Evolutionary conservation across 2,113 vertebrate species (phyloP).

Genomic region (Platichthys stellatus): DNA sequence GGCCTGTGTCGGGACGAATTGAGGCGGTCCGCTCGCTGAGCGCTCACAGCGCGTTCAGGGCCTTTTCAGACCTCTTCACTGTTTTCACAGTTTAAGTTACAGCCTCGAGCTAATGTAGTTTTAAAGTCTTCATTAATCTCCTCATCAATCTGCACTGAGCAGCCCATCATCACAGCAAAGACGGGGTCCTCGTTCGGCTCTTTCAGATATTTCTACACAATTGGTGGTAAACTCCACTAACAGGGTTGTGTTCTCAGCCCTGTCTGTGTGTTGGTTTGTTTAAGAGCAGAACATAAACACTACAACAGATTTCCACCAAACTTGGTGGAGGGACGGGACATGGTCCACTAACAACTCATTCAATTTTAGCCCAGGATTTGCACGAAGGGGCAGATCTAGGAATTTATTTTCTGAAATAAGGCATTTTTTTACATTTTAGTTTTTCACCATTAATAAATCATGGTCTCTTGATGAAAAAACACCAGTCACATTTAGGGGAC

Average conservation of each 20-base stretch:
- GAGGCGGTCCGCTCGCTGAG: slow-evolving; percentile 60
- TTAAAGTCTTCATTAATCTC: not conserved
- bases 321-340: not conserved
- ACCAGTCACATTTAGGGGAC: too few species aligned
- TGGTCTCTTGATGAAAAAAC: too few species aligned
- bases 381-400: not conserved
- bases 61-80: not conserved
- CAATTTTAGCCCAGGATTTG: not conserved
- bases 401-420: not conserved
- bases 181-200: not conserved
- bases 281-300: too few species aligned
- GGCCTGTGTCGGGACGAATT: slow-evolving; percentile 53
- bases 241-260: too few species aligned
- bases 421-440: not conserved
- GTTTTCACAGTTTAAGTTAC: not conserved
- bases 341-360: too few species aligned
- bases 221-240: not conserved
- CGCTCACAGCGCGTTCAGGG: slow-evolving; percentile 23
- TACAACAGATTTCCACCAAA: too few species aligned
- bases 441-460: too few species aligned
- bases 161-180: not conserved
- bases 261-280: too few species aligned
- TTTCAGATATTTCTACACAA: not conserved
- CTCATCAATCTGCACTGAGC: not conserved
- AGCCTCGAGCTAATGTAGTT: not conserved